These are phyloP conservation scores for Eulemur rubriventer DNA, from an alignment of 2,797 vertebrate species.

Conservation along the genomic window DNA sequence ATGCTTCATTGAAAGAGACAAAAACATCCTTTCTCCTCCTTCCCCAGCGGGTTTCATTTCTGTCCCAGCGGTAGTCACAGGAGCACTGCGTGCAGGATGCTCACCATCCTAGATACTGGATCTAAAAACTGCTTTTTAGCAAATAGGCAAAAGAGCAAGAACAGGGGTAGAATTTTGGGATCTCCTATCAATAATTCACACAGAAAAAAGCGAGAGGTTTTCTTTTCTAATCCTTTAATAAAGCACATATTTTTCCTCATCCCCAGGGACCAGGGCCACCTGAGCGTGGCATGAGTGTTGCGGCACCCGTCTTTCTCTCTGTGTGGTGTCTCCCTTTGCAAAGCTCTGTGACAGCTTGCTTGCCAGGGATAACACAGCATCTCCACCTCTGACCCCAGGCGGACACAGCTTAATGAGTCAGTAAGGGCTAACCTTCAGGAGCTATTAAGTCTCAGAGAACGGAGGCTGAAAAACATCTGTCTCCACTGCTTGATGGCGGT, in stretches of 20 bases:
- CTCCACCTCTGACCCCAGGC: not conserved
- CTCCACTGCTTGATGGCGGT: not conserved
- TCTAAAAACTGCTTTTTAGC: not conserved
- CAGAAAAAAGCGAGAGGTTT: not conserved
- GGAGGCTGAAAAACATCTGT: slow-evolving; percentile 11
- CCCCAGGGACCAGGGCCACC: not conserved
- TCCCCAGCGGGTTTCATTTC: not conserved
- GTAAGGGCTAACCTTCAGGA: slow-evolving; percentile 17
- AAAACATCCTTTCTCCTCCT: not conserved
- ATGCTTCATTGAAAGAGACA: slow-evolving; percentile 45
- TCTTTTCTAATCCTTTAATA: slow-evolving; percentile 35
- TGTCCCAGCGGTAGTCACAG: not conserved
- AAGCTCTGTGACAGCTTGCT: not conserved
- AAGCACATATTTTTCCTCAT: not conserved
- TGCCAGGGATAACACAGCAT: not conserved
- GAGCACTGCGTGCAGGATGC: too few species aligned
- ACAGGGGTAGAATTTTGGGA: not conserved
- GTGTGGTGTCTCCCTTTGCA: not conserved
- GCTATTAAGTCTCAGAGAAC: not conserved
- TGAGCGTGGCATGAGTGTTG: not conserved
- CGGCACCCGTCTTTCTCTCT: slow-evolving; percentile 8
- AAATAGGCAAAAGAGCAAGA: not conserved
- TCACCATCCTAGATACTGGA: not conserved
- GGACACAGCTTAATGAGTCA: not conserved
- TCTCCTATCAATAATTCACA: not conserved